These are phyloP conservation scores for Spongilla lacustris DNA, from an alignment of 37 sponge, comb jelly and placozoan genomes.

Conservation along the genomic window DNA sequence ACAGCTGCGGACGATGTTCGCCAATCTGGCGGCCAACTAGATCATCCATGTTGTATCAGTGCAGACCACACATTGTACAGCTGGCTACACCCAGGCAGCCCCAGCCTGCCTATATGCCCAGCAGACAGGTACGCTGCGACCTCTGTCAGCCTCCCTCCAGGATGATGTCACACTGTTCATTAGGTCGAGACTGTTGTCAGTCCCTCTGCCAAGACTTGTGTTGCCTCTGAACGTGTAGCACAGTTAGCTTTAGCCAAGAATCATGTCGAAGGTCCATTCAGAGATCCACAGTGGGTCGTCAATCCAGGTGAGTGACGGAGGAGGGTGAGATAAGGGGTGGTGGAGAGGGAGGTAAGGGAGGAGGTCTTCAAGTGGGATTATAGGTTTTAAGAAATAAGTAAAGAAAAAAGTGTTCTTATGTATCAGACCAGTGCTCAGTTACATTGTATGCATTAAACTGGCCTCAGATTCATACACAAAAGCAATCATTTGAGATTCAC, in stretches of 20 bases:
- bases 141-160: neutral
- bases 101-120: conserved; percentile 65
- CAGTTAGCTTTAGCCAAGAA: conserved; percentile 73
- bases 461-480: no score
- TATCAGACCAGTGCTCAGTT: no score
- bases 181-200: conserved; percentile 78
- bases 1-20: conserved; percentile 86
- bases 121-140: conserved; percentile 49
- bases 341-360: neutral
- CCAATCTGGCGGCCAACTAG: conserved; percentile 63
- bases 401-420: no score
- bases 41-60: conserved; percentile 39
- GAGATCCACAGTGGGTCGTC: conserved; percentile 84
- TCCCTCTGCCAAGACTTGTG: conserved; percentile 52
- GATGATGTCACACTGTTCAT: neutral
- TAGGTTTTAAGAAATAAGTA: no score
- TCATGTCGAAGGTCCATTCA: conserved; percentile 60
- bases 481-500: no score
- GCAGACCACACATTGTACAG: conserved; percentile 70
- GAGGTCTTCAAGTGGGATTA: no score
- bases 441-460: no score
- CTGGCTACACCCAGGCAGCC: conserved; percentile 80
- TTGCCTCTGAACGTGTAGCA: conserved; percentile 48
- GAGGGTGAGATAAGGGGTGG: no score
- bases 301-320: conserved; percentile 8